These are phyloP conservation scores for Argynnis bischoffii DNA, from an alignment of 2,888 invertebrate genomes.

Conservation along the genomic window DNA sequence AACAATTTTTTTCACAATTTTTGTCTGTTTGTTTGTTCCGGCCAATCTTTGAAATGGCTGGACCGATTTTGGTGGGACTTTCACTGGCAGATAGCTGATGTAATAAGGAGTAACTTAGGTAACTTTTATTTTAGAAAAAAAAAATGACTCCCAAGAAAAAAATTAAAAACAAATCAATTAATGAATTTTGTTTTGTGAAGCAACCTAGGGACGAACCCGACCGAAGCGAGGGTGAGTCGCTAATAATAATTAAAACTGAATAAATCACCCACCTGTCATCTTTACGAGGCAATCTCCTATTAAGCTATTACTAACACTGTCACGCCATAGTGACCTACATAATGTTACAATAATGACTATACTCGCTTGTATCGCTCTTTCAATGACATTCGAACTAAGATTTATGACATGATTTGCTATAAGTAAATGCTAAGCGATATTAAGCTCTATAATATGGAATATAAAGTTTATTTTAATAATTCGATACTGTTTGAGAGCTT, in stretches of 20 bases:
- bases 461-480: background rate
- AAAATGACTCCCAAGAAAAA: too few relatives aligned
- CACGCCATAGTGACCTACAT: background rate
- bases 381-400: conserved; percentile 20
- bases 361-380: background rate
- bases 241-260: conserved; percentile 13
- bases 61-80: too few relatives aligned
- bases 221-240: too few relatives aligned
- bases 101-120: too few relatives aligned
- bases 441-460: background rate
- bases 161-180: too few relatives aligned
- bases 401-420: conserved; percentile 23
- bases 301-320: conserved; percentile 7
- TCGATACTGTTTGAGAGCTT: background rate
- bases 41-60: too few relatives aligned
- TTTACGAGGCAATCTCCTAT: conserved; percentile 10
- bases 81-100: too few relatives aligned
- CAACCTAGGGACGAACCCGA: too few relatives aligned
- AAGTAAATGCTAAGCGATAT: background rate
- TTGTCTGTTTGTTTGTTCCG: too few relatives aligned
- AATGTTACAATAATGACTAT: background rate
- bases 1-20: too few relatives aligned
- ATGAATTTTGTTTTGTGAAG: too few relatives aligned
- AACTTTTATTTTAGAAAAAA: too few relatives aligned
- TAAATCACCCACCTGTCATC: conserved; percentile 20